These are phyloP conservation scores for Rhodeus uyekii DNA, from an alignment of 2,797 vertebrate species.

Conservation along the genomic window DNA sequence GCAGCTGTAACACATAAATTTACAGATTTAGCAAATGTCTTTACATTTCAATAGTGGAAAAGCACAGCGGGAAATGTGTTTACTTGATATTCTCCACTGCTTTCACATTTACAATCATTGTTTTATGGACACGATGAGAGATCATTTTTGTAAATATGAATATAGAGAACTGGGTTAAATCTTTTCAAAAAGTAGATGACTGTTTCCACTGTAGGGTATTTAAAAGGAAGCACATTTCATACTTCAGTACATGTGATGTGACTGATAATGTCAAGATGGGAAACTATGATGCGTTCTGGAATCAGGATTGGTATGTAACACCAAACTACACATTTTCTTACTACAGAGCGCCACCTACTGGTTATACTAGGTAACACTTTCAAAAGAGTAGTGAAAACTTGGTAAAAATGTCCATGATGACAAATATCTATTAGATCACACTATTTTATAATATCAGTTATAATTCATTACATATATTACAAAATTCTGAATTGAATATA, in stretches of 20 bases:
- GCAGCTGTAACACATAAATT: constrained; percentile 38
- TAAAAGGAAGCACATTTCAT: background rate
- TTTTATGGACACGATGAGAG: background rate
- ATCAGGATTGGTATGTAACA: background rate
- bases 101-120: background rate
- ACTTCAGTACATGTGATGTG: background rate
- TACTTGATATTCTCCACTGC: constrained; percentile 8
- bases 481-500: background rate
- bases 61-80: constrained; percentile 33
- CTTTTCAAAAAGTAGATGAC: background rate
- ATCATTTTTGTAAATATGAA: background rate
- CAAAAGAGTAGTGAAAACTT: background rate
- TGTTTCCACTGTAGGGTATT: background rate
- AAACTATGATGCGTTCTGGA: background rate
- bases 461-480: background rate
- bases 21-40: background rate
- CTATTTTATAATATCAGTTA: background rate
- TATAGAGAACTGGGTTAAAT: background rate
- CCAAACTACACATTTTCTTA: constrained; percentile 30
- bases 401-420: background rate
- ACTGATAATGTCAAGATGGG: background rate
- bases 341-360: constrained; percentile 67
- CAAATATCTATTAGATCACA: background rate
- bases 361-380: constrained; percentile 30
- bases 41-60: constrained; percentile 15